Base-by-base conservation (phyloP, 2,113 vertebrate species). In the Cercopithecus mona region DNA sequence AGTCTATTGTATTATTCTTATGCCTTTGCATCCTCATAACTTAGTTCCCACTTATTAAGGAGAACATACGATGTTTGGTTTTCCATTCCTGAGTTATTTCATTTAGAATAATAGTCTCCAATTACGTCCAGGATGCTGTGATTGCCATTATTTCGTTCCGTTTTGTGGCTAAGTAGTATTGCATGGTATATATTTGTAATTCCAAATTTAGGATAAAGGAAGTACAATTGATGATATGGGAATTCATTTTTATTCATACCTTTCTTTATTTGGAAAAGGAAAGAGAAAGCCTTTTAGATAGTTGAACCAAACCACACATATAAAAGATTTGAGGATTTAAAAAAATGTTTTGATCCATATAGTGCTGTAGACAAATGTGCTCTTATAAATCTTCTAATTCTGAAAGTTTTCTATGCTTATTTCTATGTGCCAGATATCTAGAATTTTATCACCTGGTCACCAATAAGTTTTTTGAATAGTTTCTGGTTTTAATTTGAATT, bases 221-320 rank as follows among this genome's bases (percentile, higher is more conserved):
- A 25, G 12, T 45, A 88, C 3, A 59, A 5, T 73, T 90, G 12
- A n/a, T 88, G 68, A 75, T 88, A 88, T 82, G 14, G 64, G 30
- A 61, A 75, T 96, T 83, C 43, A 66, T 80, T 96, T 80, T 93
- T 86, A 95, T 88, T 90, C 87, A n/a, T 94, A 75, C 3, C 3
- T 76, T 1, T 76, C 27, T 90, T 73, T 70, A 40, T 89, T 83
- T 87, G 18, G 22, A 78, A 93, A 91, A 23, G 16, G 52, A 9
- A 73, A 66, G 43, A 64, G 55, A 59, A 80, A 88, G 20, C 11
- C 38, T 59, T 73, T 92, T 43, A 83, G 35, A 45, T 70, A 75
- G 18, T 70, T 83, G 23, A 91, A 85, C 3, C 57, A 96, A 88
- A 84, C 57, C 48, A 95, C 25, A 86, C 2, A 70, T 66, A 25